Conservation (phyloP, 1,140 invertebrate species). For the Kradibia gibbosae region DNA sequence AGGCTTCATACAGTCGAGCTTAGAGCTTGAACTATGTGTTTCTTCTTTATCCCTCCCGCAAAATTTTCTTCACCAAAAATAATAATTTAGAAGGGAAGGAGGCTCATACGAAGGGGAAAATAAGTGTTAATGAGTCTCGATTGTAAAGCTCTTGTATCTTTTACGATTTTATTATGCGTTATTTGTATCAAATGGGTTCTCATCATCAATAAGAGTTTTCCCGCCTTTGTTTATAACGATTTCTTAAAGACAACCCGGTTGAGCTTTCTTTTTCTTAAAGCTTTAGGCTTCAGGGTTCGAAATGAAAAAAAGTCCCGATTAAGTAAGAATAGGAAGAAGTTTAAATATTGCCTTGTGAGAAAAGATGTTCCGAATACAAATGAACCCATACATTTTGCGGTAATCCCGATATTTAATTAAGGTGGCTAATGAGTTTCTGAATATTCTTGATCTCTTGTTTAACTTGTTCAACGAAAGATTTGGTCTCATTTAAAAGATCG, state of each 20-base stretch:
- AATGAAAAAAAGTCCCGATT: not conserved
- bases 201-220: conserved; percentile 35
- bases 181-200: conserved; percentile 41
- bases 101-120: not conserved
- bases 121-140: conserved; percentile 11
- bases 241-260: conserved; percentile 4
- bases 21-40: conserved; percentile 13
- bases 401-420: conserved; percentile 33
- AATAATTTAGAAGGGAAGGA: conserved; percentile 17
- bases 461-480: conserved; percentile 29
- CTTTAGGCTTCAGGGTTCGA: not conserved
- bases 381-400: not conserved
- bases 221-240: not conserved
- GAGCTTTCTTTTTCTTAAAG: conserved; percentile 13
- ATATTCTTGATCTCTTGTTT: not conserved
- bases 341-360: not conserved
- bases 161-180: conserved; percentile 36
- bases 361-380: conserved; percentile 3
- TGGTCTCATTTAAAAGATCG: too few relatives aligned
- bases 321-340: not conserved
- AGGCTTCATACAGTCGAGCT: conserved; percentile 17
- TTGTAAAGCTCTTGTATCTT: not conserved
- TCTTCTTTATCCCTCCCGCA: not conserved
- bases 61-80: not conserved
- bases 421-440: conserved; percentile 24